Evolutionary conservation across 2,888 invertebrate genomes (phyloP), one percentile per base, ranked within the genome.

Genomic region (Rhimphoctona megacephalus): DNA sequence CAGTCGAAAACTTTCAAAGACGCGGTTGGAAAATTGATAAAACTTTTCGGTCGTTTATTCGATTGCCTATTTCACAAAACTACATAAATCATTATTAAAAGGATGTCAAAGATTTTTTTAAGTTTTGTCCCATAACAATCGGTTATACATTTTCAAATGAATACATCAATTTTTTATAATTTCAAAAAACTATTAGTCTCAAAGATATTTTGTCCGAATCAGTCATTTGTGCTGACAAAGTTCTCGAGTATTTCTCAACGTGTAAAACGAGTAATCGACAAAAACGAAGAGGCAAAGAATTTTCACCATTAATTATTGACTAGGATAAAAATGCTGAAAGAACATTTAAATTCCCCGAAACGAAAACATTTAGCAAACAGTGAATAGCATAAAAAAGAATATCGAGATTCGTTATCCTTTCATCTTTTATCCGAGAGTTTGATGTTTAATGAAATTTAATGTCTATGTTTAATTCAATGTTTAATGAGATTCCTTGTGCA

Each of bases 1-100:
- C 61, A 30, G 70, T 76, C 70, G 61, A 80, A 80, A 72, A 83
- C 54, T 64, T 49, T 76, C 57, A 9, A 43, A 39, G 52, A 33
- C 25, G n/a, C 49, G 49, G n/a, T 39, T 30, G 33, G 33, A 54
- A 74, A 66, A 66, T 66, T 25, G 19, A 73, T 79, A 43, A 73
- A 39, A 79, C 73, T 69, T 73, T 64, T 61, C 14, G 33, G 11
- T 33, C 30, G 33, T 52, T 73, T 61, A n/a, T 73, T 72, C n/a
- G 7, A 22, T 17, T 36, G 19, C 0, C n/a, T 33, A 17, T 73
- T 57, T 17, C 22, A n/a, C 19, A 46, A 36, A 7, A 36, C 57
- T 36, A 17, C 33, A 36, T 22, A 19, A 43, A 36, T 43, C 36
- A 4, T 57, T 74, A 17, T 14, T 22, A 49, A 33, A 49, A 14